These are phyloP conservation scores for Bombus huntii DNA, from an alignment of 1,140 invertebrate species.

Conservation along the genomic window DNA sequence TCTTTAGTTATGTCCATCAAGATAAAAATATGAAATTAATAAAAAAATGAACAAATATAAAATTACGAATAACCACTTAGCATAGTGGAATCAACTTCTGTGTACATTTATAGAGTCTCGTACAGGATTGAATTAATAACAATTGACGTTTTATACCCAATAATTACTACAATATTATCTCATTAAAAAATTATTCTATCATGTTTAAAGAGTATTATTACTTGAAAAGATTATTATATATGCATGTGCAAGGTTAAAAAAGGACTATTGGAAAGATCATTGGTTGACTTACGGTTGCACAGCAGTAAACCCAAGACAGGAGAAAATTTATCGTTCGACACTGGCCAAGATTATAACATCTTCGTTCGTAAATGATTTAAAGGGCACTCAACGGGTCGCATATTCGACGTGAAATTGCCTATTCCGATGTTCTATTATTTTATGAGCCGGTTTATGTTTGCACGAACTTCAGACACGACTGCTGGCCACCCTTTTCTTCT, in stretches of 20 bases:
- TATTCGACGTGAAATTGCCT: not conserved
- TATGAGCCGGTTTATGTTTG: not conserved
- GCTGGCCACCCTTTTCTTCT: not conserved
- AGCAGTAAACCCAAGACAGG: constrained; percentile 46
- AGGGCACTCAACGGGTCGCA: constrained; percentile 2
- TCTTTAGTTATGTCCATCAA: no score
- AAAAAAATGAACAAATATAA: no score
- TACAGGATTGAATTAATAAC: not conserved
- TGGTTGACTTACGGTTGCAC: constrained; percentile 39
- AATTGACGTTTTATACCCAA: not conserved
- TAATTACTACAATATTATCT: not conserved
- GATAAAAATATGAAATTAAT: no score
- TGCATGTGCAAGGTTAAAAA: not conserved
- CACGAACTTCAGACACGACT: not conserved
- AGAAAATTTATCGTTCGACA: constrained; percentile 52
- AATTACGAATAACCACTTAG: no score
- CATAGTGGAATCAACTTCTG: no score
- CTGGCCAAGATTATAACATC: constrained; percentile 55
- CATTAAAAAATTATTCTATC: not conserved
- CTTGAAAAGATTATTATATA: no score
- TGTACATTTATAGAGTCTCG: not conserved
- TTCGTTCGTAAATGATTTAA: constrained; percentile 62
- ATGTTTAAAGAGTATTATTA: not conserved
- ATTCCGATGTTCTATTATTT: constrained; percentile 15
- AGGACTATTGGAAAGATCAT: not conserved